Conservation (phyloP, 2,113 vertebrate genomes). For the Eublepharis macularius region DNA sequence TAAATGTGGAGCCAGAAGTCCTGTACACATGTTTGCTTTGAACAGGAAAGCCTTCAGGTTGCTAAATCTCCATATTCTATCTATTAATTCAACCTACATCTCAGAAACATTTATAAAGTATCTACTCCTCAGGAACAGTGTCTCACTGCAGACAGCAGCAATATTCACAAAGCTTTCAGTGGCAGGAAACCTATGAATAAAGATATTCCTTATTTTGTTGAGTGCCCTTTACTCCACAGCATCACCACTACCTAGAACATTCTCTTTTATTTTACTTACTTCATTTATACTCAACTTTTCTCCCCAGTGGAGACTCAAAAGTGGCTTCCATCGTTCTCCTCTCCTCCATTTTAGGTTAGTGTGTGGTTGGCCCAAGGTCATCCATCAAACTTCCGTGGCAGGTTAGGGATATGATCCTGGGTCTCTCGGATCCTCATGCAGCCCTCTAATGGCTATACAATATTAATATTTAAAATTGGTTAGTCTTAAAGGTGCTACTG, state of each 20-base stretch:
- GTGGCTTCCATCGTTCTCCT: too few relatives aligned
- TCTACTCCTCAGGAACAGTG: neutral
- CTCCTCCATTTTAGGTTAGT: too few relatives aligned
- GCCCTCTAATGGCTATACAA: too few relatives aligned
- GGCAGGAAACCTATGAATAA: neutral
- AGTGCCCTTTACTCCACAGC: neutral
- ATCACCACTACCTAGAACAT: neutral
- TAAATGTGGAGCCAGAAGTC: neutral
- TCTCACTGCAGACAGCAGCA: neutral
- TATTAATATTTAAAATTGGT: too few relatives aligned
- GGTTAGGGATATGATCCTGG: too few relatives aligned
- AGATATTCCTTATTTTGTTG: neutral
- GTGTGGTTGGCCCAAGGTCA: too few relatives aligned
- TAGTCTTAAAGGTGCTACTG: too few relatives aligned
- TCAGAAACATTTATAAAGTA: neutral
- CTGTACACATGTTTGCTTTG: neutral
- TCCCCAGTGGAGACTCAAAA: too few relatives aligned
- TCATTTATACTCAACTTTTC: too few relatives aligned
- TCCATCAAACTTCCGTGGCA: too few relatives aligned
- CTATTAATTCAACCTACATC: neutral
- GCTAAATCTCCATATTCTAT: neutral
- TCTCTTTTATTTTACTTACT: too few relatives aligned
- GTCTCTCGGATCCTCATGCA: too few relatives aligned
- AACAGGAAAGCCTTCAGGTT: neutral
- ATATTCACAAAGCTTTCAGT: neutral